phyloP scores from a whole-genome alignment of 2,797 vertebrate species.

The Pseudochromis fuscus region DNA sequence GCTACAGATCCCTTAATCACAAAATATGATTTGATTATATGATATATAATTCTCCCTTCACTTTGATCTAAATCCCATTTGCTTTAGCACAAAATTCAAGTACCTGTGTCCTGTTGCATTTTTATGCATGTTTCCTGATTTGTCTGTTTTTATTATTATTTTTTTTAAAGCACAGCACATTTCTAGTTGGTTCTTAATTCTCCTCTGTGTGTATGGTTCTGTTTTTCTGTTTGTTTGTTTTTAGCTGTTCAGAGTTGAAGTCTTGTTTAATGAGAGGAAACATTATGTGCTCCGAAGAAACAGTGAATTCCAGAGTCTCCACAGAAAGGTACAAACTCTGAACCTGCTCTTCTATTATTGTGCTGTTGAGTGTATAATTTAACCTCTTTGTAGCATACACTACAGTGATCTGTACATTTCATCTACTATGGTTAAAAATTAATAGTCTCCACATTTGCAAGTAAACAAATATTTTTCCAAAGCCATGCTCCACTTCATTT shows the following conservation, averaged over 20 bases:
- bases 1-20: too few species aligned
- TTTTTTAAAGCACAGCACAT: background rate
- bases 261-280: slow-evolving; percentile 91
- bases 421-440: too few species aligned
- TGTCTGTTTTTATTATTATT: too few species aligned
- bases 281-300: slow-evolving; percentile 89
- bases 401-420: background rate
- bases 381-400: too few species aligned
- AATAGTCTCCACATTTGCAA: too few species aligned
- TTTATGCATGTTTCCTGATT: too few species aligned
- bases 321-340: slow-evolving; percentile 86
- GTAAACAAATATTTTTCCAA: background rate
- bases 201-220: background rate
- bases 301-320: slow-evolving; percentile 93
- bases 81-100: too few species aligned
- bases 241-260: slow-evolving; percentile 92
- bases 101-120: too few species aligned
- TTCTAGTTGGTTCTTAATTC: too few species aligned
- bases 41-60: too few species aligned
- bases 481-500: background rate
- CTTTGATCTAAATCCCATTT: too few species aligned
- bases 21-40: too few species aligned
- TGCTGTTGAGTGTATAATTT: background rate
- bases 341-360: background rate
- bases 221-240: slow-evolving; percentile 9